Evolutionary conservation across 1,140 invertebrate species (phyloP), one percentile per base, ranked within the genome.

Genomic region (Geopemphigus sp.): DNA sequence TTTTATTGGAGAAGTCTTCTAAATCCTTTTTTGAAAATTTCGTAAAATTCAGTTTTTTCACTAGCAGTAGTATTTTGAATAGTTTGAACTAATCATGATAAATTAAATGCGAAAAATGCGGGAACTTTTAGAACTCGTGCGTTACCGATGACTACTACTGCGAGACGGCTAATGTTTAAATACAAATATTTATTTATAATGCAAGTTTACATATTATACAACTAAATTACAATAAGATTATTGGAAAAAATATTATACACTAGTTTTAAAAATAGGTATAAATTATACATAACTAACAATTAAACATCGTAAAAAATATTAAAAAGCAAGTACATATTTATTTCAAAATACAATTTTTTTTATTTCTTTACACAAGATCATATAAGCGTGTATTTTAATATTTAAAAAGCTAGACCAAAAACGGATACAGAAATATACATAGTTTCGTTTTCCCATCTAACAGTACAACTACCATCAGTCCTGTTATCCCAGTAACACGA

Each of bases 381-480:
- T 32, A 14, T 64, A 64, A 6, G n/a, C 32, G 39, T 17, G 0
- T 39, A 56, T 54, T 26, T 73, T 29, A 5, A 11, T 50, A 59
- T 17, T 57, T 90, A 95, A 82, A 95, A 90, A 22, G 93, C 91
- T 45, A 97, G 85, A 26, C 94, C 95, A 87, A 96, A 97, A 53
- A 97, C 93, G 80, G 94, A 96, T 47, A 95, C 94, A 84, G 98
- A 98, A 85, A 95, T 98, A 85, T 97, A 98, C 94, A 98, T 97
- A 26, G 94, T 96, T 87, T 98, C 98, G 85, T 99, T 99, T 85
- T 99, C 97, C 97, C 97, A 99, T 84, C 96, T 93, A 5, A 99
- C 95, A 0, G 96, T 98, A 86, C 95, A 98, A 82, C 94, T 95
- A 81, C 95, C 95, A 88, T 99, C 97, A 12, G 96, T 98, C 29